A percentile compares a stretch with the other conserved stretches of the same genome.
Evolutionary conservation across 2,797 vertebrate species (phyloP).

Genomic region (Protosalanx chinensis): DNA sequence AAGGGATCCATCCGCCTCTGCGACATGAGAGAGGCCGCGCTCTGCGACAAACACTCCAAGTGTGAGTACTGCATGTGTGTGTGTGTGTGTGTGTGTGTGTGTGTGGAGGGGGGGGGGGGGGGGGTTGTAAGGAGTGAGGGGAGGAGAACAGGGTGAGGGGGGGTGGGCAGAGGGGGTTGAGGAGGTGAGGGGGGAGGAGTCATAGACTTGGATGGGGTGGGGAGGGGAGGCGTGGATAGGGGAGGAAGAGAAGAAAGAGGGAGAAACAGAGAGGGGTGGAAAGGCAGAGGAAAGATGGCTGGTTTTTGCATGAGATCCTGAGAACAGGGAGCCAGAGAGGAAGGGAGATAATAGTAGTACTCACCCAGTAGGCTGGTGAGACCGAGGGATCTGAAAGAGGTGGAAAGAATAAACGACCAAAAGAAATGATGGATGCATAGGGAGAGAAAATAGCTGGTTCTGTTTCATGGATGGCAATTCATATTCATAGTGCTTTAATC

Average conservation of each 20-base stretch:
- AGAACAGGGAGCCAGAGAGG: no score
- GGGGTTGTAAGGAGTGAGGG: background rate
- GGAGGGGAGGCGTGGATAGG: background rate
- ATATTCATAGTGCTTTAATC: constrained; percentile 1
- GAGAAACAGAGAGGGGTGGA: background rate
- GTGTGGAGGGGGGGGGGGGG: no score
- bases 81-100: background rate
- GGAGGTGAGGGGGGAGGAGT: background rate
- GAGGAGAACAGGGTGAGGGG: background rate
- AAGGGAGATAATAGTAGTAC: no score
- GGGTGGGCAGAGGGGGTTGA: background rate
- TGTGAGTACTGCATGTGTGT: constrained; percentile 75
- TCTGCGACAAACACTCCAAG: constrained; percentile 94
- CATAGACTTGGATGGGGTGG: background rate
- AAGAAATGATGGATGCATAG: no score
- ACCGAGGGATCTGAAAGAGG: no score
- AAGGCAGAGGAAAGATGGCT: no score
- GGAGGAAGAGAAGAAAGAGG: background rate
- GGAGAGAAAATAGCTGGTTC: background rate
- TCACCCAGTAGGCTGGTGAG: no score
- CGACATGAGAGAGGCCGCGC: constrained; percentile 90
- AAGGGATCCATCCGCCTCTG: constrained; percentile 97
- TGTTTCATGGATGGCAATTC: background rate
- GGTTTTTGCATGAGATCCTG: no score
- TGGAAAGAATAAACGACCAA: no score